Evolutionary conservation across 2,888 invertebrate species (phyloP).

Genomic region (Drosophila pseudotalamancana): DNA sequence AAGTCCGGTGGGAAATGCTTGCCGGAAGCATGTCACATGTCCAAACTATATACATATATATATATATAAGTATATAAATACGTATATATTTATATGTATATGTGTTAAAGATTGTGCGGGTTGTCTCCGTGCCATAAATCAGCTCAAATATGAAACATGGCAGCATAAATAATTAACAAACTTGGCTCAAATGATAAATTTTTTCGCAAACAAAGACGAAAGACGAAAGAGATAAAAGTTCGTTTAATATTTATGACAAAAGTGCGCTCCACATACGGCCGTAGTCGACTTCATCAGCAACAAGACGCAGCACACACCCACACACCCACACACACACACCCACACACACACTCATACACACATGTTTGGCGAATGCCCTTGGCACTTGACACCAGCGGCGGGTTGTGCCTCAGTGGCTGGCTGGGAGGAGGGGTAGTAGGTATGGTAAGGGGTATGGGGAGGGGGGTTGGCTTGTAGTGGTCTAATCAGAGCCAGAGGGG

Average conservation of each 20-base stretch:
- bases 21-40: slow-evolving; percentile 35
- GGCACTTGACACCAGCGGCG: slow-evolving; percentile 67
- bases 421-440: neutral
- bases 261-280: slow-evolving; percentile 3
- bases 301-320: too few relatives aligned
- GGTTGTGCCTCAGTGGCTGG: neutral
- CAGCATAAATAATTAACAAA: slow-evolving; percentile 84
- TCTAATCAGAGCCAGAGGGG: slow-evolving; percentile 62
- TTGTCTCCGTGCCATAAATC: slow-evolving; percentile 58
- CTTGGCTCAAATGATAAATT: slow-evolving; percentile 81
- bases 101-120: too few relatives aligned
- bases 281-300: slow-evolving; percentile 25
- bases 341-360: slow-evolving; percentile 21
- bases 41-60: neutral
- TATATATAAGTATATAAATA: neutral
- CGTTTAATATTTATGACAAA: slow-evolving; percentile 85
- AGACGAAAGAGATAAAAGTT: slow-evolving; percentile 84
- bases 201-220: slow-evolving; percentile 64
- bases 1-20: slow-evolving; percentile 12
- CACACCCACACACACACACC: slow-evolving; percentile 15
- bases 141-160: slow-evolving; percentile 70
- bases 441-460: neutral
- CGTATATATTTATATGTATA: neutral
- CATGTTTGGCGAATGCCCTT: slow-evolving; percentile 69
- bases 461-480: slow-evolving; percentile 17